Conservation (phyloP, 2,113 vertebrate species). For the Silurus glanis region DNA sequence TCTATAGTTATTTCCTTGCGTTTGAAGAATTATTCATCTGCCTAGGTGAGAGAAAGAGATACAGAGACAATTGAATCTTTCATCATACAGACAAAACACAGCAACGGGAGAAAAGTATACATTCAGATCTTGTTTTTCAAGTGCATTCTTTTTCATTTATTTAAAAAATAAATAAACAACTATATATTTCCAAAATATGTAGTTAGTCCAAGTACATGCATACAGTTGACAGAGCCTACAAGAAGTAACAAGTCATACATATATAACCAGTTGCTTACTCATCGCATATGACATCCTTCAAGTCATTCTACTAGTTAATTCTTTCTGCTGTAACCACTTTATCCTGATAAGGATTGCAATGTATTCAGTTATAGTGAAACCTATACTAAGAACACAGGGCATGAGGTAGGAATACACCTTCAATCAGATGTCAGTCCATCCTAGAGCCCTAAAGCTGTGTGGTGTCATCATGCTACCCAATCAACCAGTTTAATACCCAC, state of each 20-base stretch:
- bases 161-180: neutral
- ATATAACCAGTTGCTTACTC: neutral
- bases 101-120: neutral
- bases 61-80: neutral
- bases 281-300: neutral
- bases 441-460: neutral
- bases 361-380: neutral
- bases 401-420: neutral
- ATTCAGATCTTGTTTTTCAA: neutral
- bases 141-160: neutral
- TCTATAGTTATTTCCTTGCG: conserved; percentile 32
- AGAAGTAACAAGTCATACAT: neutral
- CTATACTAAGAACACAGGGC: neutral
- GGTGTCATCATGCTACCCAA: neutral
- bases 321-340: neutral
- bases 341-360: neutral
- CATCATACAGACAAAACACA: neutral
- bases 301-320: neutral
- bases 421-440: neutral
- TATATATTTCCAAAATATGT: neutral
- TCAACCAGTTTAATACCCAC: neutral
- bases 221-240: neutral
- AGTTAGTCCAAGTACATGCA: no score
- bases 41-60: conserved; percentile 9
- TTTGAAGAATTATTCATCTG: conserved; percentile 40